Evolutionary conservation across 2,113 vertebrate genomes (phyloP).

Genomic region (Hydropotes inermis): DNA sequence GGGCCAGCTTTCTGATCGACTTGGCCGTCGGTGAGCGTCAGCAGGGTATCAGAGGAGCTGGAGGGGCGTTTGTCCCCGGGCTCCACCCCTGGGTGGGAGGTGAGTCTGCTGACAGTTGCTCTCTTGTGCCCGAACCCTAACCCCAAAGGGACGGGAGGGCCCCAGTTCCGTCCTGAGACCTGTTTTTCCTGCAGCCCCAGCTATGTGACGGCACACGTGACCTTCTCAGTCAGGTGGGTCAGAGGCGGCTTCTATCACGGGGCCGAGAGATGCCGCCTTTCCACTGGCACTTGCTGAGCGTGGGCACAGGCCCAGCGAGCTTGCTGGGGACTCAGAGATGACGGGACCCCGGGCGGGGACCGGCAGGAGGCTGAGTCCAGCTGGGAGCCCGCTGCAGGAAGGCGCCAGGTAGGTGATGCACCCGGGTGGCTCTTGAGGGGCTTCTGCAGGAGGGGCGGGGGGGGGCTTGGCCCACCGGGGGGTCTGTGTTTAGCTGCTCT

Average conservation of each 20-base stretch:
- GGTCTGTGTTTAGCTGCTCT: neutral
- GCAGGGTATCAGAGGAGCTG: neutral
- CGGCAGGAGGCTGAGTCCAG: neutral
- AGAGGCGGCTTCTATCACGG: neutral
- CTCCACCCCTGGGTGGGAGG: neutral
- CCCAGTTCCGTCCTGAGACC: neutral
- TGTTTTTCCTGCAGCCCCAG: neutral
- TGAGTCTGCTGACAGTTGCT: neutral
- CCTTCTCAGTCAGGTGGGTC: neutral
- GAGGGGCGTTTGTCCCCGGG: neutral
- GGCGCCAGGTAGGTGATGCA: neutral
- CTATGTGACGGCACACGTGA: neutral
- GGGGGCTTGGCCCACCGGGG: neutral
- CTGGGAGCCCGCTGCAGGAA: neutral
- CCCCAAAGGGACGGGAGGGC: neutral
- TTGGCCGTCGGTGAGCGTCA: neutral
- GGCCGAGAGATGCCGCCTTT: neutral
- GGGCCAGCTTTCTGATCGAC: neutral
- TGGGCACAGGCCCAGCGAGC: fast-evolving
- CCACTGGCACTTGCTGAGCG: neutral
- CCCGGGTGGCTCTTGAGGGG: neutral
- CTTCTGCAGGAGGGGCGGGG: neutral
- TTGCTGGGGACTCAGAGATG: neutral
- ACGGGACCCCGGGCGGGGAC: too few relatives aligned
- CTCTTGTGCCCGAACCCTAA: neutral